These are phyloP conservation scores for Palythoa caribaeorum DNA, from an alignment of 92 coral and sea anemone species.

Conservation along the genomic window DNA sequence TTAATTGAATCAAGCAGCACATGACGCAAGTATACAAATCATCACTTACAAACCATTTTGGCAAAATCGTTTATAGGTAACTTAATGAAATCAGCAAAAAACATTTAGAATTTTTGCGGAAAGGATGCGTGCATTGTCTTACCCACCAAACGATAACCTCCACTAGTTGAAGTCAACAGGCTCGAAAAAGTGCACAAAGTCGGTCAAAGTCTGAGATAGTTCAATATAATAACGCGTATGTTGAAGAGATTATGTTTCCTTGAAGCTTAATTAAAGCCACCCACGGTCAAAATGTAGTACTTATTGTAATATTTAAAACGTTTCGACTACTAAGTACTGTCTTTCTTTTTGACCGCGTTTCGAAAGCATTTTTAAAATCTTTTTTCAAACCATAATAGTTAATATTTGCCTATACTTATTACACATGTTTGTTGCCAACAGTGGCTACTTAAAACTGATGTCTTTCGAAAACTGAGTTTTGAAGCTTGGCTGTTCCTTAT, in stretches of 20 bases:
- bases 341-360: background rate
- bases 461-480: too few species aligned
- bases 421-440: too few species aligned
- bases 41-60: background rate
- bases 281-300: background rate
- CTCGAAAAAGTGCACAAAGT: background rate
- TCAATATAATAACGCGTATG: background rate
- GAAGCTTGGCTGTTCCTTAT: too few species aligned
- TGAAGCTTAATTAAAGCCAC: conserved; percentile 8
- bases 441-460: too few species aligned
- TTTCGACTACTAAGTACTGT: background rate
- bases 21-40: conserved; percentile 11
- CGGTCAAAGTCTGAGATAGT: background rate
- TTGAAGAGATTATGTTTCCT: background rate
- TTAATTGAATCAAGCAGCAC: conserved; percentile 5
- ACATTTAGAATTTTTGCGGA: background rate
- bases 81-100: background rate
- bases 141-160: conserved; percentile 2
- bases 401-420: too few species aligned
- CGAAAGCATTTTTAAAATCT: too few species aligned
- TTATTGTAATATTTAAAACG: background rate
- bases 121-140: background rate
- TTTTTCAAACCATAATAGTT: too few species aligned
- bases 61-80: background rate
- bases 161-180: background rate